phyloP scores from a whole-genome alignment of 37 sponge, comb jelly and placozoan genomes.

The Tethya wilhelma region DNA sequence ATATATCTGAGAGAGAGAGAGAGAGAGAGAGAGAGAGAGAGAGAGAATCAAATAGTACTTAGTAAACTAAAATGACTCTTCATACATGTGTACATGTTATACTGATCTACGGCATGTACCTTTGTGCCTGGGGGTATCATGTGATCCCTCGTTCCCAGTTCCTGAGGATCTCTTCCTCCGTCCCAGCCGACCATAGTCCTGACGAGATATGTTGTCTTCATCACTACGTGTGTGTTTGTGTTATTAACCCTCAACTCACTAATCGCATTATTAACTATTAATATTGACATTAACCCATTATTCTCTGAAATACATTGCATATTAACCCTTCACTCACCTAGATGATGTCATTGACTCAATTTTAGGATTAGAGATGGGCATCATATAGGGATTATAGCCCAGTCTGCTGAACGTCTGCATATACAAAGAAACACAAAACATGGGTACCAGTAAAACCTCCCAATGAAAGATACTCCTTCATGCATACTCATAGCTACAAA shows the following conservation, averaged over 20 bases:
- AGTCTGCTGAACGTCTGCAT: constrained; percentile 7
- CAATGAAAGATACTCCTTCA: too few relatives aligned
- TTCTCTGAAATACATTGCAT: not conserved
- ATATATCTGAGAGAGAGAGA: not conserved
- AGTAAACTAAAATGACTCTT: not conserved
- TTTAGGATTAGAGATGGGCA: not conserved
- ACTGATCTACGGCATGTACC: constrained; percentile 1
- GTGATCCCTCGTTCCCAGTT: not conserved
- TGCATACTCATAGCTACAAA: too few relatives aligned
- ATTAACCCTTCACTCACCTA: not conserved
- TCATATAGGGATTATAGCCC: constrained; percentile 24
- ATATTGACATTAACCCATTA: too few relatives aligned
- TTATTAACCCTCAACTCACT: too few relatives aligned
- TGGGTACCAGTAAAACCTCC: too few relatives aligned
- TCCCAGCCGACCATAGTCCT: not conserved
- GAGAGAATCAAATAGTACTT: not conserved
- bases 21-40: not conserved
- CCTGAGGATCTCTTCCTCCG: constrained; percentile 11
- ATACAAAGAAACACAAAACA: not conserved
- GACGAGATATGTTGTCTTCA: constrained; percentile 21
- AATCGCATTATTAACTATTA: too few relatives aligned
- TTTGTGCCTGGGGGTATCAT: constrained; percentile 20
- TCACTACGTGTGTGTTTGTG: constrained; percentile 6
- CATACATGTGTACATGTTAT: not conserved
- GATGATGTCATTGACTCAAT: constrained; percentile 11